Conservation (phyloP, 2,797 vertebrate species). For the Microctenopoma lineatum region DNA sequence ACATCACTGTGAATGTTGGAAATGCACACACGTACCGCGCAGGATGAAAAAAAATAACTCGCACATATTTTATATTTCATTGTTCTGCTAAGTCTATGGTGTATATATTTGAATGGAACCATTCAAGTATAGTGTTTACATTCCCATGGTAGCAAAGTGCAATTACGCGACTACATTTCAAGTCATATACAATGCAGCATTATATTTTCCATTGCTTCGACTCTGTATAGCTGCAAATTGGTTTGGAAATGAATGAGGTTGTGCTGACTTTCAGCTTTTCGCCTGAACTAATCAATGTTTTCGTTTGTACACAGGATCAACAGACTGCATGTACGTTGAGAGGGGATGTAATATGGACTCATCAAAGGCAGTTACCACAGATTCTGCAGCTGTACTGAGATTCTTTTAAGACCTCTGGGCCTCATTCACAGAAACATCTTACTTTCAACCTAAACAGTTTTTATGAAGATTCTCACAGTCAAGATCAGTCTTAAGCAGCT, state of each 20-base stretch:
- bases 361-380: background rate
- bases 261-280: slow-evolving; percentile 17
- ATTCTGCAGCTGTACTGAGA: too few species aligned
- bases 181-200: background rate
- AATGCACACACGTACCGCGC: slow-evolving; percentile 30
- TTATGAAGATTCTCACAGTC: too few species aligned
- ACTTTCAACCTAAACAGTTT: too few species aligned
- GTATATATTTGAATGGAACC: background rate
- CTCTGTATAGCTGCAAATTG: background rate
- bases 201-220: background rate
- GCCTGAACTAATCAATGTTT: slow-evolving; percentile 14
- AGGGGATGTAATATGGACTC: background rate
- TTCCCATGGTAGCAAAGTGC: background rate
- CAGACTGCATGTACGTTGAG: background rate
- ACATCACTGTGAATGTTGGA: slow-evolving; percentile 62
- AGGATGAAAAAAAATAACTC: background rate
- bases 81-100: background rate
- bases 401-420: too few species aligned
- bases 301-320: background rate
- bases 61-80: background rate
- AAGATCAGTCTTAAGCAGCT: too few species aligned
- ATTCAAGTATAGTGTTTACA: slow-evolving; percentile 6
- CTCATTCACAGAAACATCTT: too few species aligned
- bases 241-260: slow-evolving; percentile 11
- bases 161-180: slow-evolving; percentile 18